Evolutionary conservation across 2,113 vertebrate genomes (phyloP).

Genomic region (Rhabdomys dilectus): DNA sequence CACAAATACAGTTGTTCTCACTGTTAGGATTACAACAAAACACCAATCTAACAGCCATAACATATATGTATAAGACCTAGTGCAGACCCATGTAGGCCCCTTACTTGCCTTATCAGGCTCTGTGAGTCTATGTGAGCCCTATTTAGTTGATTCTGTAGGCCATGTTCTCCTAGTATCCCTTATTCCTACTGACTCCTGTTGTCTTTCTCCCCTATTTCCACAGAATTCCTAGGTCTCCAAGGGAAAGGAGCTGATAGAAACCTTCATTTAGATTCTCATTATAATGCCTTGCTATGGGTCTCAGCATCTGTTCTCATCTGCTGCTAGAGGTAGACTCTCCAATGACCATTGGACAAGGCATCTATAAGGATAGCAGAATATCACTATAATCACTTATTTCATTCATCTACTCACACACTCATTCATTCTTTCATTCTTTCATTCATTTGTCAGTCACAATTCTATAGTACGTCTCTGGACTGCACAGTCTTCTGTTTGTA

Average conservation of each 20-base stretch:
- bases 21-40: neutral
- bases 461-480: neutral
- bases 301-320: neutral
- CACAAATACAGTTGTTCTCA: neutral
- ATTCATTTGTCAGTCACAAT: neutral
- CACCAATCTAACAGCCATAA: neutral
- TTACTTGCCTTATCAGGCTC: neutral
- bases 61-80: neutral
- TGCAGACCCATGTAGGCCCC: no score
- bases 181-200: neutral
- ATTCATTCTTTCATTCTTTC: no score
- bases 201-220: neutral
- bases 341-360: neutral
- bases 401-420: neutral
- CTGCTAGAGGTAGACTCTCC: neutral
- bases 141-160: neutral
- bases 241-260: rapidly evolving
- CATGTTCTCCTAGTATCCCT: neutral
- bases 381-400: neutral
- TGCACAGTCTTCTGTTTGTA: neutral
- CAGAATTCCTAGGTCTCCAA: neutral
- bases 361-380: neutral
- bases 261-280: neutral
- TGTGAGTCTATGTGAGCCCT: neutral
- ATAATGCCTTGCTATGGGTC: neutral